phyloP scores from a whole-genome alignment of 2,113 vertebrate species.

The Neogale vison region DNA sequence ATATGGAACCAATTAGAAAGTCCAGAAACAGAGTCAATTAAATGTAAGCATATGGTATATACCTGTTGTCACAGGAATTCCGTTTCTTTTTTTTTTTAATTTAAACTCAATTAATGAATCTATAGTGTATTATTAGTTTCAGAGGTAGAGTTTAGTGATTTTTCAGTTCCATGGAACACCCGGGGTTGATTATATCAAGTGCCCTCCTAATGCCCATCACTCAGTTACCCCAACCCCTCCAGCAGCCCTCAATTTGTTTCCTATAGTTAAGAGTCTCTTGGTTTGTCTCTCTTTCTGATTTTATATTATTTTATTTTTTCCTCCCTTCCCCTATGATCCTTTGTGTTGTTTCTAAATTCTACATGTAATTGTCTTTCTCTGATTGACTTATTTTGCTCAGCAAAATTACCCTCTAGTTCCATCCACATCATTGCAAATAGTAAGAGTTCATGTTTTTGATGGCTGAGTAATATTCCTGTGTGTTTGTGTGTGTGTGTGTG shows the following conservation, averaged over 20 bases:
- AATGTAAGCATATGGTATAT: not conserved
- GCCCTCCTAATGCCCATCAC: not conserved
- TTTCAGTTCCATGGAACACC: not conserved
- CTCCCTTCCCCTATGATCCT: not conserved
- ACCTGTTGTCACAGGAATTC: not conserved
- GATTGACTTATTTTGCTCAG: not conserved
- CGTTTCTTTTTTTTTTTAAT: not conserved
- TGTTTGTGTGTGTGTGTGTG: too few species aligned
- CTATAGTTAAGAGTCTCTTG: not conserved
- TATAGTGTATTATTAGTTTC: not conserved
- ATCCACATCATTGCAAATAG: not conserved
- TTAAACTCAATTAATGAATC: not conserved
- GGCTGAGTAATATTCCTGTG: not conserved
- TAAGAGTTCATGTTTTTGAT: not conserved
- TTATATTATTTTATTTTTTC: not conserved
- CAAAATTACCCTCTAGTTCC: not conserved
- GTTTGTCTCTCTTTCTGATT: not conserved
- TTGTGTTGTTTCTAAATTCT: not conserved
- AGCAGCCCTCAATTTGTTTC: not conserved
- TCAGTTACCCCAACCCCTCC: not conserved
- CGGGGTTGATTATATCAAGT: not conserved
- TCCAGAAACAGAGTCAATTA: not conserved
- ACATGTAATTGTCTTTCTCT: not conserved
- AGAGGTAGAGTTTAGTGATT: not conserved
- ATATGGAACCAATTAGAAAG: conserved; percentile 13